phyloP scores from a whole-genome alignment of 2,888 invertebrate species.

The Halocaridina rubra region DNA sequence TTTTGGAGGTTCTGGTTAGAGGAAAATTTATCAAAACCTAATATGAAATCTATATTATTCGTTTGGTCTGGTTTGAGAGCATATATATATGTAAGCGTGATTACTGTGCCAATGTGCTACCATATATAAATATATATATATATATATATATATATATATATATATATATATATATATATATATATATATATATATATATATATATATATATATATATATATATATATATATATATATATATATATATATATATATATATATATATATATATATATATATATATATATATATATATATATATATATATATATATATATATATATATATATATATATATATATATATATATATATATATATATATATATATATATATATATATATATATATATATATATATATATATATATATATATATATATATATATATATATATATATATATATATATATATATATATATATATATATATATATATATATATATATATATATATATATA shows the following conservation, averaged over 20 bases:
- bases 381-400: constrained; percentile 1
- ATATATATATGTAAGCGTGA: neutral
- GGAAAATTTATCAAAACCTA: no score
- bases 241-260: constrained; percentile 1
- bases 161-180: neutral
- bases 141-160: neutral
- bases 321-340: neutral
- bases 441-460: constrained; percentile 8
- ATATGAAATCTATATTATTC: no score
- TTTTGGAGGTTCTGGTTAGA: no score
- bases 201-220: neutral
- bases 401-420: constrained; percentile 8
- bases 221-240: neutral
- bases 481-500: constrained; percentile 5
- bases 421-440: constrained; percentile 8
- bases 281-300: constrained; percentile 8
- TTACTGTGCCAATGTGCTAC: neutral
- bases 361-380: neutral
- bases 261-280: constrained; percentile 8
- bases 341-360: neutral
- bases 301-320: constrained; percentile 8
- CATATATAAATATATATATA: neutral
- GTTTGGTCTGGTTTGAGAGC: no score
- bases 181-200: neutral
- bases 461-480: neutral